phyloP scores from a whole-genome alignment of 2,888 invertebrate species.

The Chloromyia formosa region DNA sequence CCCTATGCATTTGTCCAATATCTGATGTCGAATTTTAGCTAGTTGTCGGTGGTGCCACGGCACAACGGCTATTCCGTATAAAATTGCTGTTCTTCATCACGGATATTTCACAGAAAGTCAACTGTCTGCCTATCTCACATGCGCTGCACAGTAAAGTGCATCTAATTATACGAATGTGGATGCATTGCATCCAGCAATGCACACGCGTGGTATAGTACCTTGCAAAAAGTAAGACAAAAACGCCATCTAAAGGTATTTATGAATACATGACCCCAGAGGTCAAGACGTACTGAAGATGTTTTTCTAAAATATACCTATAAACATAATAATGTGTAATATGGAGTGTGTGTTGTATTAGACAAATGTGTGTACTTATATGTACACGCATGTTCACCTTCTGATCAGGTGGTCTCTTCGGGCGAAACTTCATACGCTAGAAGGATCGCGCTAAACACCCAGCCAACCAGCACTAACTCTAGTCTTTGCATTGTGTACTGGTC shows the following conservation, averaged over 20 bases:
- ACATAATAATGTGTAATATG: conserved; percentile 3
- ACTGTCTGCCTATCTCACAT: not conserved
- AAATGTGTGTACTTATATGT: conserved; percentile 33
- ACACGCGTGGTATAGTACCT: not conserved
- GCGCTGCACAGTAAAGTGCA: not conserved
- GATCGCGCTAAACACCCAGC: too few relatives aligned
- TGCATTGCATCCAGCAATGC: not conserved
- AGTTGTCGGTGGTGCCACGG: not conserved
- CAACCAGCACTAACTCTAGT: too few relatives aligned
- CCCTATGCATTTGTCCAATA: not conserved
- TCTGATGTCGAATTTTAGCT: not conserved
- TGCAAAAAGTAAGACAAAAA: conserved; percentile 14
- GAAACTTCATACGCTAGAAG: not conserved
- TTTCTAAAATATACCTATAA: conserved; percentile 42
- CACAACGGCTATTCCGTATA: conserved; percentile 5
- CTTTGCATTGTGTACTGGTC: conserved; percentile 7
- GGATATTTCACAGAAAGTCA: conserved; percentile 18
- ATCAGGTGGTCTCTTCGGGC: conserved; percentile 47
- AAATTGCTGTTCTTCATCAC: conserved; percentile 19
- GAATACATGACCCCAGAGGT: conserved; percentile 49
- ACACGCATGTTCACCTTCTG: conserved; percentile 44
- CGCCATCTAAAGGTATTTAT: conserved; percentile 35
- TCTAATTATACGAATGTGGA: not conserved
- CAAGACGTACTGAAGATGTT: conserved; percentile 43
- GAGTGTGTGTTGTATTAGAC: conserved; percentile 37